A percentile compares a stretch with the other conserved stretches of the same genome.
Evolutionary conservation across 1,140 invertebrate species (phyloP).

Genomic region (Leguminivora glycinivorella): DNA sequence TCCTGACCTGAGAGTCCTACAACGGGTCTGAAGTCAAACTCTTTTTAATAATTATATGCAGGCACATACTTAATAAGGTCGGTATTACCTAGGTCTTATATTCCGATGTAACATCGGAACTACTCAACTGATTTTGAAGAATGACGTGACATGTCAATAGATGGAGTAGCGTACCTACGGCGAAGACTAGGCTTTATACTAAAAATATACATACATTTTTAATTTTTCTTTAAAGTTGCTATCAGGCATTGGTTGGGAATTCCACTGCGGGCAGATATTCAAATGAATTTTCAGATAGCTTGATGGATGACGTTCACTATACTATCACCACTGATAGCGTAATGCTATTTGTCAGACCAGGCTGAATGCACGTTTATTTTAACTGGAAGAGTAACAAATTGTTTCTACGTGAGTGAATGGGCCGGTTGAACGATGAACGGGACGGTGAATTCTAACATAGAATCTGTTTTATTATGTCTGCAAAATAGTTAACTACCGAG

Average conservation of each 20-base stretch:
- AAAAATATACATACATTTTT: too few relatives aligned
- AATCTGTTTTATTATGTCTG: neutral
- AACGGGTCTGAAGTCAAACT: too few relatives aligned
- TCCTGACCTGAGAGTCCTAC: too few relatives aligned
- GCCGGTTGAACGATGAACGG: neutral
- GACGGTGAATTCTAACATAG: too few relatives aligned
- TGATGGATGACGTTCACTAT: conserved; percentile 29
- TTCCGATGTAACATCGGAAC: too few relatives aligned
- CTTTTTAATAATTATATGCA: too few relatives aligned
- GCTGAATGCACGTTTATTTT: conserved; percentile 19
- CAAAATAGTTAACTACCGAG: neutral
- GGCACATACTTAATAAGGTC: too few relatives aligned
- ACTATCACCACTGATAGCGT: conserved; percentile 23
- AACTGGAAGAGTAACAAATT: conserved; percentile 2
- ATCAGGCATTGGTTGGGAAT: neutral
- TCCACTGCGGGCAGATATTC: conserved; percentile 33
- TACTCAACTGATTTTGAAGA: too few relatives aligned
- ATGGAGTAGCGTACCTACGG: too few relatives aligned
- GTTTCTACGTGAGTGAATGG: neutral
- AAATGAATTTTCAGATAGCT: conserved; percentile 33
- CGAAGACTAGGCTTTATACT: too few relatives aligned
- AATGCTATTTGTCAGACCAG: conserved; percentile 13
- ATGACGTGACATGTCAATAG: too few relatives aligned
- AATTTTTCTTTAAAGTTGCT: neutral
- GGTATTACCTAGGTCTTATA: too few relatives aligned